phyloP scores from a whole-genome alignment of 2,888 invertebrate genomes.

The Cryptocheilus praepositus region DNA sequence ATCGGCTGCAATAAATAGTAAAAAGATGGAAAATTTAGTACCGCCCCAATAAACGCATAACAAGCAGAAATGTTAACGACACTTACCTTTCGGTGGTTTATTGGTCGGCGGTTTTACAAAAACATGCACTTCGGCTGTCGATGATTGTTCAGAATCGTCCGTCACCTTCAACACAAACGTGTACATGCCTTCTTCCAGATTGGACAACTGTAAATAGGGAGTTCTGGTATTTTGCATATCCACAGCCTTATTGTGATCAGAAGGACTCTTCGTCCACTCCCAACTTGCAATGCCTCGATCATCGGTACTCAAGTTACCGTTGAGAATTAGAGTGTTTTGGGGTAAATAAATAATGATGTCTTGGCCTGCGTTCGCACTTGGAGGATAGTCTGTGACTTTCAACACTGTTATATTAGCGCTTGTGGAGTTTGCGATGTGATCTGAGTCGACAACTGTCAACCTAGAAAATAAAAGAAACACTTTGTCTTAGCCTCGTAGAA shows the following conservation, averaged over 20 bases:
- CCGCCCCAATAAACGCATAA: neutral
- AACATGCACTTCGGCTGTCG: constrained; percentile 91
- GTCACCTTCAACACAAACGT: constrained; percentile 95
- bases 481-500: neutral
- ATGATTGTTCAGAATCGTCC: constrained; percentile 92
- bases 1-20: constrained; percentile 71
- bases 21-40: neutral
- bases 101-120: constrained; percentile 94
- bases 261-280: constrained; percentile 96
- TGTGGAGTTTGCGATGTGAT: constrained; percentile 90
- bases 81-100: constrained; percentile 84
- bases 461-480: constrained; percentile 65
- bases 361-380: constrained; percentile 94
- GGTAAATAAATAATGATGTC: constrained; percentile 94
- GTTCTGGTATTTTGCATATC: constrained; percentile 97
- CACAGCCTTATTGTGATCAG: constrained; percentile 91
- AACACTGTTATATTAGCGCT: constrained; percentile 92
- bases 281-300: constrained; percentile 95
- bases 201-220: constrained; percentile 90
- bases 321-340: constrained; percentile 87
- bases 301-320: constrained; percentile 93
- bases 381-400: constrained; percentile 95
- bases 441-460: constrained; percentile 93
- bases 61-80: neutral
- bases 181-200: constrained; percentile 95